A percentile compares a stretch with the other conserved stretches of the same genome.
phyloP scores from a whole-genome alignment of 2,797 vertebrate species.

The Danio jaintianensis region DNA sequence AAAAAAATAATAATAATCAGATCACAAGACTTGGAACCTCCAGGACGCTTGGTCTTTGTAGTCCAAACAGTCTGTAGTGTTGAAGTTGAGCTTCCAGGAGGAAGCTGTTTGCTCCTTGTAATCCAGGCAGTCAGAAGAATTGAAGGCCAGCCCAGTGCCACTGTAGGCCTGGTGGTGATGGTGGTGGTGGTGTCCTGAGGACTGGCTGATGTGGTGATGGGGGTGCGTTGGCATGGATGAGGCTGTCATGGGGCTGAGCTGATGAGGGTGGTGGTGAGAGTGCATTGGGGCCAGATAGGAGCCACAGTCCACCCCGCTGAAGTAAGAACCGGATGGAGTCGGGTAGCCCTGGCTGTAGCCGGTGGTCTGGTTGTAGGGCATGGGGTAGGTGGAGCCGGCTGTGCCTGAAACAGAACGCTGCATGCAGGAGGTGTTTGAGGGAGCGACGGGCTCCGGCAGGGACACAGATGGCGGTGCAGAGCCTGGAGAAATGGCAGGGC shows the following conservation, averaged over 20 bases:
- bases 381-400: conserved; percentile 86
- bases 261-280: conserved; percentile 92
- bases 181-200: conserved; percentile 92
- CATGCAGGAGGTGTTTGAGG: conserved; percentile 90
- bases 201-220: conserved; percentile 93
- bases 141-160: conserved; percentile 89
- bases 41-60: conserved; percentile 99
- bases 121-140: conserved; percentile 98
- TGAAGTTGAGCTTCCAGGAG: conserved; percentile 99
- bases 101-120: conserved; percentile 96
- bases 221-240: conserved; percentile 90
- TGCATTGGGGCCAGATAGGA: conserved; percentile 97
- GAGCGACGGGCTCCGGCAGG: conserved; percentile 84
- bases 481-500: conserved; percentile 94
- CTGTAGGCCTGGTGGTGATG: conserved; percentile 91
- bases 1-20: conserved; percentile 32
- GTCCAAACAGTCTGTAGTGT: conserved; percentile 98
- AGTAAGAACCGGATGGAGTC: conserved; percentile 91
- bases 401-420: conserved; percentile 89
- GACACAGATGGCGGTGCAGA: conserved; percentile 82
- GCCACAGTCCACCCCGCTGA: conserved; percentile 94
- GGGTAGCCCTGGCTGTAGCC: conserved; percentile 94
- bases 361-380: conserved; percentile 93
- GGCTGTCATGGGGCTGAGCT: conserved; percentile 93
- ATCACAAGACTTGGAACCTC: conserved; percentile 99